Conservation (phyloP, 2,888 invertebrate genomes). For the Salticus scenicus region DNA sequence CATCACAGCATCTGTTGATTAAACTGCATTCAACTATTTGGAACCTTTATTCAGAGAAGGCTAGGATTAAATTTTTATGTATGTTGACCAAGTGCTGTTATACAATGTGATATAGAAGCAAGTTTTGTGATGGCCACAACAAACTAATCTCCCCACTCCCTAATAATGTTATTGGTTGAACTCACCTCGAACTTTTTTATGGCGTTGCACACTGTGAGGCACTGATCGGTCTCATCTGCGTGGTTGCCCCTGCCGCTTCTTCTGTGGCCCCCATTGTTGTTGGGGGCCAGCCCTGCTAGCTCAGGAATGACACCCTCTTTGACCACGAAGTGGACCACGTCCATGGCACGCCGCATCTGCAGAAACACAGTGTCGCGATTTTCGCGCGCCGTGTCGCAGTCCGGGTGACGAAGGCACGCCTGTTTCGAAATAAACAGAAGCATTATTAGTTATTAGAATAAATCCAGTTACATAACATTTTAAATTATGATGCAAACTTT, state of each 20-base stretch:
- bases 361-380: conserved; percentile 94
- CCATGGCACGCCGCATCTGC: conserved; percentile 98
- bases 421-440: conserved; percentile 76
- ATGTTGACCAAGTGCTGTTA: too few species aligned
- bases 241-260: conserved; percentile 25
- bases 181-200: conserved; percentile 85
- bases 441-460: too few species aligned
- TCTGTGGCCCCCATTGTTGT: conserved; percentile 24
- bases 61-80: too few species aligned
- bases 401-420: conserved; percentile 95
- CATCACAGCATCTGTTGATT: too few species aligned
- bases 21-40: too few species aligned
- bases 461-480: too few species aligned
- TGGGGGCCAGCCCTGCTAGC: conserved; percentile 62
- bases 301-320: conserved; percentile 86
- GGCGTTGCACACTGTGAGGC: conserved; percentile 83
- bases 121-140: too few species aligned
- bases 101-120: too few species aligned
- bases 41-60: too few species aligned
- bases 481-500: too few species aligned
- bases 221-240: conserved; percentile 76
- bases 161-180: too few species aligned
- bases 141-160: too few species aligned
- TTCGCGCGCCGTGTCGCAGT: conserved; percentile 92
- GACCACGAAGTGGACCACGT: conserved; percentile 96